Evolutionary conservation across 2,888 invertebrate species (phyloP).

Genomic region (Augiades crinisus): DNA sequence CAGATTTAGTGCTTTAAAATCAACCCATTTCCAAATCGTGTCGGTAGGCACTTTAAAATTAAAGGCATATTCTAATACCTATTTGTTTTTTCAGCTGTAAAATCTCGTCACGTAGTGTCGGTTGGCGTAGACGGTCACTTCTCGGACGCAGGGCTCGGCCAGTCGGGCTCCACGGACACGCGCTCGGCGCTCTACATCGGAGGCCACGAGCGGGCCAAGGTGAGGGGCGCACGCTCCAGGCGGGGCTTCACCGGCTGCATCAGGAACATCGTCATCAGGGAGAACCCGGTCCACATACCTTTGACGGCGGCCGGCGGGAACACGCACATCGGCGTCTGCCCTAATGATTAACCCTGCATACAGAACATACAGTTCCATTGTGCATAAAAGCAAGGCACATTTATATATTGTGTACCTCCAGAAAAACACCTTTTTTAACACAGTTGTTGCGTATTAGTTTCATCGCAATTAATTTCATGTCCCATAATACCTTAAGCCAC

Average conservation of each 20-base stretch:
- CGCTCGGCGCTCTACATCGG: conserved; percentile 94
- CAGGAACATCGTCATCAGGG: conserved; percentile 83
- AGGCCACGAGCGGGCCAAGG: conserved; percentile 83
- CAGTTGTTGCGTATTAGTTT: no score
- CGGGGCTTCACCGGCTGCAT: conserved; percentile 91
- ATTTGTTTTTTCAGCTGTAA: conserved; percentile 87
- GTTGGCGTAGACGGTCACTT: conserved; percentile 92
- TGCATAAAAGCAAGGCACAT: no score
- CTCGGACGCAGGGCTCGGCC: conserved; percentile 87
- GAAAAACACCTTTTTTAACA: no score
- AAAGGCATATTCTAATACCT: no score
- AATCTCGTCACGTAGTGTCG: conserved; percentile 94
- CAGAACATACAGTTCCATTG: no score
- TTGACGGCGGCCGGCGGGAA: conserved; percentile 84
- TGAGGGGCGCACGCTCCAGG: conserved; percentile 85
- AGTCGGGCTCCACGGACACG: conserved; percentile 87
- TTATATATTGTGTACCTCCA: no score
- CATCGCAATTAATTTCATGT: no score
- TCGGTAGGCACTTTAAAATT: no score
- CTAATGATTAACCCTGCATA: conserved; percentile 82
- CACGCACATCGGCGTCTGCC: conserved; percentile 90
- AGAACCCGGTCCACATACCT: conserved; percentile 55
- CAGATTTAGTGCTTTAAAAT: no score
- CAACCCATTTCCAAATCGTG: no score
- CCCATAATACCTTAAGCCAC: no score